These are phyloP conservation scores for Endomychus coccineus DNA, from an alignment of 2,888 invertebrate genomes.

Conservation along the genomic window DNA sequence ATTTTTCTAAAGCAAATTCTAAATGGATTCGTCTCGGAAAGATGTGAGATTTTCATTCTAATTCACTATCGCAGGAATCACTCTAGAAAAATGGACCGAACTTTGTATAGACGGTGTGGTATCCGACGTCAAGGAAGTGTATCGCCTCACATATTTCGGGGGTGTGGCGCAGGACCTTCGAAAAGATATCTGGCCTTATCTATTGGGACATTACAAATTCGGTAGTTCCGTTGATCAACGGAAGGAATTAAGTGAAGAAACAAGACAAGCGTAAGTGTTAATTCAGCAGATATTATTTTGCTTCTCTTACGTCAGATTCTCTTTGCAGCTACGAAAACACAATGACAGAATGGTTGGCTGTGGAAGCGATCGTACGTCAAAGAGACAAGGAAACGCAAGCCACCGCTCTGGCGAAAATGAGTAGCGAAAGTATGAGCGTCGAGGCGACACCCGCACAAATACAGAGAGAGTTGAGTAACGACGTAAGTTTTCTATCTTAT, in stretches of 20 bases:
- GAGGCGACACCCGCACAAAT: constrained; percentile 41
- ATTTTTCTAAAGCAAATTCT: too few relatives aligned
- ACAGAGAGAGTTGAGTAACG: constrained; percentile 48
- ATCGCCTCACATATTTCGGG: constrained; percentile 78
- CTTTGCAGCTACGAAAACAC: constrained; percentile 68
- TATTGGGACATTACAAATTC: constrained; percentile 79
- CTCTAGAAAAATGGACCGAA: constrained; percentile 65
- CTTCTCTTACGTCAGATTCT: constrained; percentile 3
- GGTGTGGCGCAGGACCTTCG: constrained; percentile 75
- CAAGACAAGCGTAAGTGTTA: constrained; percentile 49
- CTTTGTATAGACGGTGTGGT: constrained; percentile 58
- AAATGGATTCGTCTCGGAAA: too few relatives aligned
- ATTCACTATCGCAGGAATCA: constrained; percentile 48
- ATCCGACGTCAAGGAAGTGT: constrained; percentile 63
- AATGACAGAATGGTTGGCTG: constrained; percentile 93
- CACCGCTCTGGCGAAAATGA: constrained; percentile 77
- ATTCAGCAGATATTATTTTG: constrained; percentile 9
- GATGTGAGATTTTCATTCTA: too few relatives aligned
- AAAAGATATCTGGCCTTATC: constrained; percentile 80
- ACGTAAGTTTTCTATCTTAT: too few relatives aligned
- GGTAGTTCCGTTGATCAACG: constrained; percentile 63
- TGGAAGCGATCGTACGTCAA: constrained; percentile 85
- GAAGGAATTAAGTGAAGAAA: constrained; percentile 56
- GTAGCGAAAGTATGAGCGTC: constrained; percentile 60
- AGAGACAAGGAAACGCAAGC: constrained; percentile 77